Conservation (phyloP, 2,113 vertebrate genomes). For the Hypanus sabinus region DNA sequence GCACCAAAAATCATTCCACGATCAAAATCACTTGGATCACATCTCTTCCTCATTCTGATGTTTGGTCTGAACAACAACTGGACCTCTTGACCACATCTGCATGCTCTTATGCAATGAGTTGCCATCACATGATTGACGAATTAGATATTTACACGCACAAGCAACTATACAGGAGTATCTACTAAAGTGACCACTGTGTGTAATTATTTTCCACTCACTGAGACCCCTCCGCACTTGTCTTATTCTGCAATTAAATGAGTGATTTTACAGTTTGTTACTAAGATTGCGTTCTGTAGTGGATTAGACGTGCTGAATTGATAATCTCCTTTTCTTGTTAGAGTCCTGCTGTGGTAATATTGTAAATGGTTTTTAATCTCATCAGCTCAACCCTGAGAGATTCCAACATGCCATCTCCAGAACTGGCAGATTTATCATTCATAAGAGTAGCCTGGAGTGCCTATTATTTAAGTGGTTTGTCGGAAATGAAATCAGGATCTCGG, state of each 20-base stretch:
- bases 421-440: neutral
- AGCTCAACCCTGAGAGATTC: conserved; percentile 7
- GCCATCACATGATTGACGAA: too few species aligned
- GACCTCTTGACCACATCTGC: too few species aligned
- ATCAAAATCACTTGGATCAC: too few species aligned
- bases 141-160: too few species aligned
- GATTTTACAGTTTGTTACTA: conserved; percentile 7
- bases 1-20: too few species aligned
- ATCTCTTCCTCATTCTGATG: too few species aligned
- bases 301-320: neutral
- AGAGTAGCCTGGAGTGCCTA: neutral
- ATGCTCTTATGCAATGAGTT: too few species aligned
- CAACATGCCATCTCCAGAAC: neutral
- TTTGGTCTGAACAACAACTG: too few species aligned
- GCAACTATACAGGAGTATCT: too few species aligned
- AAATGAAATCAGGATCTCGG: neutral
- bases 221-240: too few species aligned
- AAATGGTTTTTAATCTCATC: conserved; percentile 31
- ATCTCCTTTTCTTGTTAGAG: neutral
- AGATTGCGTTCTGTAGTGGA: neutral
- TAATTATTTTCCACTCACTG: neutral
- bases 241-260: neutral
- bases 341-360: conserved; percentile 26
- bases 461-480: neutral
- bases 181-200: too few species aligned